Conservation (phyloP, 2,888 invertebrate genomes). For the Cybosia mesomella region DNA sequence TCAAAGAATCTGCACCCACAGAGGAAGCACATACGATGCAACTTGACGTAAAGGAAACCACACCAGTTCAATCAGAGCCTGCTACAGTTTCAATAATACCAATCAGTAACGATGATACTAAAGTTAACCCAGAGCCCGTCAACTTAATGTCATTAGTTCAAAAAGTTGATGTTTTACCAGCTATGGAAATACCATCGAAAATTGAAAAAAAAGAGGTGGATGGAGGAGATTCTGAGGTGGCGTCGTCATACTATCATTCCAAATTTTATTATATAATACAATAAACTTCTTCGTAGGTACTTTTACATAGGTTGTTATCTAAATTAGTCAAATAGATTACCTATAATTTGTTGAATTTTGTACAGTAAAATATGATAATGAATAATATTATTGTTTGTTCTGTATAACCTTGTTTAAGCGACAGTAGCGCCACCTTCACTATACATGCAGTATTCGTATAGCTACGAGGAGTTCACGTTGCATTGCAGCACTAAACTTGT, state of each 20-base stretch:
- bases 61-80: constrained; percentile 56
- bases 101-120: constrained; percentile 30
- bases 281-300: constrained; percentile 30
- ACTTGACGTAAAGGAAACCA: constrained; percentile 50
- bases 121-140: constrained; percentile 35
- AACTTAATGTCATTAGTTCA: constrained; percentile 36
- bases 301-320: constrained; percentile 35
- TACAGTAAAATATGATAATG: constrained; percentile 41
- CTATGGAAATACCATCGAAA: constrained; percentile 23
- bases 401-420: constrained; percentile 23
- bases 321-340: constrained; percentile 43
- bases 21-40: constrained; percentile 49
- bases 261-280: constrained; percentile 72
- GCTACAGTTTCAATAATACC: constrained; percentile 55
- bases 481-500: constrained; percentile 44
- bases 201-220: constrained; percentile 57
- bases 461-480: not conserved
- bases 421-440: constrained; percentile 46
- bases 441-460: not conserved
- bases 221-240: constrained; percentile 71
- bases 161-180: constrained; percentile 38
- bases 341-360: constrained; percentile 35
- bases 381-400: constrained; percentile 12
- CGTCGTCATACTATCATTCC: constrained; percentile 79
- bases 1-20: constrained; percentile 30